These are phyloP conservation scores for Microplitis deprimator DNA, from an alignment of 2,888 invertebrate genomes.

Conservation along the genomic window DNA sequence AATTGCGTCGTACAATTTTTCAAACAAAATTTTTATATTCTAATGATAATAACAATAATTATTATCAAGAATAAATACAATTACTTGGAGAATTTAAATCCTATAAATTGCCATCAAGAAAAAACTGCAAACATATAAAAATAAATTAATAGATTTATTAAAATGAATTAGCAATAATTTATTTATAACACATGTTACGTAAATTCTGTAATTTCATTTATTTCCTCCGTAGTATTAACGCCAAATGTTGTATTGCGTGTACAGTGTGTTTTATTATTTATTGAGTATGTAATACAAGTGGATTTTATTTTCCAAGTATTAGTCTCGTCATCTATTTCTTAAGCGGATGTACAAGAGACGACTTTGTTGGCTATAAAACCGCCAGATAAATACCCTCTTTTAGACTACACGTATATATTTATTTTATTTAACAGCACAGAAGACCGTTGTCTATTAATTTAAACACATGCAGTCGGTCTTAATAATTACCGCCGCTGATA, in stretches of 20 bases:
- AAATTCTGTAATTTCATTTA: conserved; percentile 11
- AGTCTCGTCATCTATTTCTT: not conserved
- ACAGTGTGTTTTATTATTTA: not conserved
- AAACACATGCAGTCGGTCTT: not conserved
- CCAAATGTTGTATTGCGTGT: not conserved
- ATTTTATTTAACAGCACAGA: not conserved
- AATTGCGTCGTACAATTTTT: conserved; percentile 36
- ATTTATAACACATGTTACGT: not conserved
- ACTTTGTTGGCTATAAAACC: not conserved
- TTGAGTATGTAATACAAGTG: not conserved
- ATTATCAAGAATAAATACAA: not conserved
- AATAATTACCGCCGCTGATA: too few relatives aligned
- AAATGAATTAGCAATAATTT: not conserved
- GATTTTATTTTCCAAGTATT: not conserved
- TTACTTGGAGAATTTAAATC: too few relatives aligned
- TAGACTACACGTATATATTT: not conserved
- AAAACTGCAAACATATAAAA: too few relatives aligned
- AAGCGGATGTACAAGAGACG: not conserved
- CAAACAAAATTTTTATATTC: not conserved
- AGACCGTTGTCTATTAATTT: not conserved
- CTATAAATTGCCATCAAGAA: too few relatives aligned
- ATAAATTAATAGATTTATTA: too few relatives aligned
- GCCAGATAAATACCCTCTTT: not conserved
- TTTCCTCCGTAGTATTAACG: not conserved
- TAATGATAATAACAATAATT: not conserved